Percentiles rank a stretch among this genome's conserved stretches.
Conservation (phyloP, 2,797 vertebrate genomes). For the Catamblyrhynchus diadema region DNA sequence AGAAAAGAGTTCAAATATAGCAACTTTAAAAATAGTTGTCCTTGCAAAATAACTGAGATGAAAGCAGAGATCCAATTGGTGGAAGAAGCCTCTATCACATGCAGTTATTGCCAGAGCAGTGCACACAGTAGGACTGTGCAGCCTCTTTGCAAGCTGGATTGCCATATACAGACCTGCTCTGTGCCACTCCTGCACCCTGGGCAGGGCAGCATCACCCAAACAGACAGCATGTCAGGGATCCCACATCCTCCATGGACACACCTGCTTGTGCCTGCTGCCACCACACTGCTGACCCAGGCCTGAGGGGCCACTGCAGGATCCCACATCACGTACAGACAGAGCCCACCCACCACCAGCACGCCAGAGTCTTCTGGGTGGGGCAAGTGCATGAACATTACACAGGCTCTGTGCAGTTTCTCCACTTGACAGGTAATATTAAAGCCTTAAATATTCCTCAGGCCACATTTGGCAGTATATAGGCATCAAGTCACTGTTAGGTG, state of each 20-base stretch:
- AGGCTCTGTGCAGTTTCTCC: neutral
- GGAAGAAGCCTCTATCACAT: slow-evolving; percentile 32
- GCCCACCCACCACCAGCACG: neutral
- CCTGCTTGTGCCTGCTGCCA: neutral
- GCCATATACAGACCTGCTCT: neutral
- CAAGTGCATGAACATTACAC: neutral
- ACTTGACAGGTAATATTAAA: neutral
- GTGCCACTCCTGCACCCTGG: neutral
- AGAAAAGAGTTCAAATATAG: slow-evolving; percentile 47
- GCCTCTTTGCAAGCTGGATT: neutral
- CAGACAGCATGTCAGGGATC: neutral
- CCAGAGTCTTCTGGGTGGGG: neutral
- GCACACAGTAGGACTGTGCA: neutral
- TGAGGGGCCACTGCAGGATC: neutral
- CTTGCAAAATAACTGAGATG: slow-evolving; percentile 43
- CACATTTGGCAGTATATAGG: neutral
- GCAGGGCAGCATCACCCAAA: neutral
- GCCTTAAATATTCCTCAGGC: neutral
- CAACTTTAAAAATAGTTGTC: slow-evolving; percentile 59
- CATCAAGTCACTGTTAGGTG: neutral
- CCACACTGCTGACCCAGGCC: neutral
- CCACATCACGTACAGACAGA: neutral
- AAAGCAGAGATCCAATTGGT: slow-evolving; percentile 28
- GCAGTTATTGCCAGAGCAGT: slow-evolving; percentile 40
- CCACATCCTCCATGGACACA: neutral